A percentile compares a stretch with the other conserved stretches of the same genome.
These are phyloP conservation scores for Gonocerus acuteangulatus DNA, from an alignment of 2,888 invertebrate genomes.

Conservation along the genomic window DNA sequence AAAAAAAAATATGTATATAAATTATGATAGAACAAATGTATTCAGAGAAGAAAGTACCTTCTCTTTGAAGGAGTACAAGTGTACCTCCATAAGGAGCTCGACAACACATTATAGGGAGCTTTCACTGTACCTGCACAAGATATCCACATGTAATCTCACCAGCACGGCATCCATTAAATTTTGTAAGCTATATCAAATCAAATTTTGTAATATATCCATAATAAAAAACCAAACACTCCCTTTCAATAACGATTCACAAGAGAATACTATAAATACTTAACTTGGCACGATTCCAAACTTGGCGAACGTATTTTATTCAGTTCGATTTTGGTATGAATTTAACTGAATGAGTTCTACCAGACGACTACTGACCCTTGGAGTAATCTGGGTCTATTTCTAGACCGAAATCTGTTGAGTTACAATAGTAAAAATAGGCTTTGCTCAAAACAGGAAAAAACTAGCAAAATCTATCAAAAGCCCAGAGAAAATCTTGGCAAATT, in stretches of 20 bases:
- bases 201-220: too few species aligned
- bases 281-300: slow-evolving; percentile 10
- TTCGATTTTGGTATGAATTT: neutral
- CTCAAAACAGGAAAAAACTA: neutral
- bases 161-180: neutral
- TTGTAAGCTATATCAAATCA: too few species aligned
- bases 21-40: too few species aligned
- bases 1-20: too few species aligned
- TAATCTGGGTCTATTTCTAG: neutral
- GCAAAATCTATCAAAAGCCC: neutral
- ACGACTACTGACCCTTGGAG: neutral
- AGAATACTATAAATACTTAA: slow-evolving; percentile 13
- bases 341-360: neutral
- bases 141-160: neutral
- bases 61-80: slow-evolving; percentile 22
- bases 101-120: slow-evolving; percentile 15
- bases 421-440: neutral
- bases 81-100: slow-evolving; percentile 10
- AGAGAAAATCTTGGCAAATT: neutral
- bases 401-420: neutral
- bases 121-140: slow-evolving; percentile 17
- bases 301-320: neutral
- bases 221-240: too few species aligned
- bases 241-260: too few species aligned
- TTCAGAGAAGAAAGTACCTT: slow-evolving; percentile 19